These are phyloP conservation scores for Eurystomus gularis DNA, from an alignment of 2,113 vertebrate species.

Conservation along the genomic window DNA sequence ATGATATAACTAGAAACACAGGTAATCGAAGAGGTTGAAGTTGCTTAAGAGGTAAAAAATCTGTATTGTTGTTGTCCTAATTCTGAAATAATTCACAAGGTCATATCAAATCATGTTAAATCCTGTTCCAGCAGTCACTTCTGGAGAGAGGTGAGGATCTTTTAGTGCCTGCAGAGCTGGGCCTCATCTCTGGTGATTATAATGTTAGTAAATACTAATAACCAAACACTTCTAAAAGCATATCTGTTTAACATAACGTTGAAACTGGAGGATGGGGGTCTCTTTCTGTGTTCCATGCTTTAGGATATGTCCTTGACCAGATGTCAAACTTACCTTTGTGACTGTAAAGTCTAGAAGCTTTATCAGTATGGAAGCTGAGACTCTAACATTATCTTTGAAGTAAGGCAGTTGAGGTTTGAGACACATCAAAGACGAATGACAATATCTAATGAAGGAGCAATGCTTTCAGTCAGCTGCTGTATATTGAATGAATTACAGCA, in stretches of 20 bases:
- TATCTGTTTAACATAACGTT: neutral
- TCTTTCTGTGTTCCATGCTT: neutral
- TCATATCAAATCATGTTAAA: neutral
- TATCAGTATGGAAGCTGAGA: neutral
- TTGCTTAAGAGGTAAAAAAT: neutral
- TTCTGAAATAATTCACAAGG: neutral
- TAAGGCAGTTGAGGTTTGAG: neutral
- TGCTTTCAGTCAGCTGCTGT: neutral
- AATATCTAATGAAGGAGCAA: neutral
- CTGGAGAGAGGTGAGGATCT: neutral
- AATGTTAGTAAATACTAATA: neutral
- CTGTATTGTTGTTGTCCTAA: neutral
- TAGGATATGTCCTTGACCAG: neutral
- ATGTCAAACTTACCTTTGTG: neutral
- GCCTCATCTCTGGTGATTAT: neutral
- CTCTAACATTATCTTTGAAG: neutral
- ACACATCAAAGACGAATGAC: neutral
- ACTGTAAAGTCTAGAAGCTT: neutral
- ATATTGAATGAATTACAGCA: neutral
- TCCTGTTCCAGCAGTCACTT: neutral
- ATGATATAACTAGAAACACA: neutral
- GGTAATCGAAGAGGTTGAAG: neutral
- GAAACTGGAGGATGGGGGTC: neutral
- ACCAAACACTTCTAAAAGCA: neutral
- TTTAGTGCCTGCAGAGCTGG: fast-evolving